These are phyloP conservation scores for Apogon hyalosoma DNA, from an alignment of 2,797 vertebrate genomes.

Conservation along the genomic window DNA sequence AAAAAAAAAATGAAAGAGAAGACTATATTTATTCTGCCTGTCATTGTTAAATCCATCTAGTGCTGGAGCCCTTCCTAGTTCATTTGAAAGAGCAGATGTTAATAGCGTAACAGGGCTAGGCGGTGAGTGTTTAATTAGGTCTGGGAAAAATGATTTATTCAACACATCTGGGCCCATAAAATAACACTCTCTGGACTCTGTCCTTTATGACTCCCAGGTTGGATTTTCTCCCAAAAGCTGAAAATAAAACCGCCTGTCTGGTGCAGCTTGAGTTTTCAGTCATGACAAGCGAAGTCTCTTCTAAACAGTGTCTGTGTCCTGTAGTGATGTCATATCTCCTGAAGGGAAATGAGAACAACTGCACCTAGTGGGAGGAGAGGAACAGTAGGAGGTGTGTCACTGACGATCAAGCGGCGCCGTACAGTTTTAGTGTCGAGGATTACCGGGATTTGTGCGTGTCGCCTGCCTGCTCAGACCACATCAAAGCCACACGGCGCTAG, in stretches of 20 bases:
- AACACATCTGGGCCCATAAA: slow-evolving; percentile 78
- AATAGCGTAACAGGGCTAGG: slow-evolving; percentile 71
- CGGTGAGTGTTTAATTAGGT: slow-evolving; percentile 79
- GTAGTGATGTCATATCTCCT: slow-evolving; percentile 41
- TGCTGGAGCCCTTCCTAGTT: slow-evolving; percentile 58
- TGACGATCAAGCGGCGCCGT: slow-evolving; percentile 49
- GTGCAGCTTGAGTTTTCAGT: slow-evolving; percentile 19
- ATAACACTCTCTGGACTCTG: slow-evolving; percentile 56
- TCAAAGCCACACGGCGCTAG: slow-evolving; percentile 45
- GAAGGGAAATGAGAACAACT: slow-evolving; percentile 38
- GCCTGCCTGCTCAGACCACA: slow-evolving; percentile 53
- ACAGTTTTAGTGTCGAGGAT: slow-evolving; percentile 63
- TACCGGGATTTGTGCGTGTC: slow-evolving; percentile 67
- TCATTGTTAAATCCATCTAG: slow-evolving; percentile 42
- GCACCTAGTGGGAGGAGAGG: slow-evolving; percentile 47
- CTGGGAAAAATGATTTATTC: slow-evolving; percentile 74
- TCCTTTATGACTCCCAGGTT: slow-evolving; percentile 49
- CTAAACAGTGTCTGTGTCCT: slow-evolving; percentile 28
- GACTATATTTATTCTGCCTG: slow-evolving; percentile 47
- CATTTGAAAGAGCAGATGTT: slow-evolving; percentile 77
- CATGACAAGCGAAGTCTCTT: slow-evolving; percentile 32
- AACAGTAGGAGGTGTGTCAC: slow-evolving; percentile 31
- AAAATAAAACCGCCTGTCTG: slow-evolving; percentile 26
- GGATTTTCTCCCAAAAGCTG: slow-evolving; percentile 26
- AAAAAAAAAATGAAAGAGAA: slow-evolving; percentile 40